phyloP scores from a whole-genome alignment of 2,113 vertebrate genomes.

The Ochotona princeps region DNA sequence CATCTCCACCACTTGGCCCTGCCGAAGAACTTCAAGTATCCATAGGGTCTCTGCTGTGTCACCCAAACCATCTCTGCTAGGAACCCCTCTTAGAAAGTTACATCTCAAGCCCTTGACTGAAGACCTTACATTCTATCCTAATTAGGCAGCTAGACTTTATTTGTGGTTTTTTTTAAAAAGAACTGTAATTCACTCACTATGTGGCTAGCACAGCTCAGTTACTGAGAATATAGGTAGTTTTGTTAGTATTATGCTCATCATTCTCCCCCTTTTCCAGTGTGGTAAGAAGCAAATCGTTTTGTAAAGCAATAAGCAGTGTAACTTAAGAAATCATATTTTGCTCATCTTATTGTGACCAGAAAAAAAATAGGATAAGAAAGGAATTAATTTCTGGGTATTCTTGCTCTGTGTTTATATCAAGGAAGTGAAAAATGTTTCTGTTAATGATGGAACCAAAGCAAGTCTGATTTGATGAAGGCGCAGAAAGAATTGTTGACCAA shows the following conservation, averaged over 20 bases:
- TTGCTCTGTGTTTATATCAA: background rate
- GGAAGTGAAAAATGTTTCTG: background rate
- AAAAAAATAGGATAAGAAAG: background rate
- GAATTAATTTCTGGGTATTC: background rate
- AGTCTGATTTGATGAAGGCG: background rate
- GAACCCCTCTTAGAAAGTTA: background rate
- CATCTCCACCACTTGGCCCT: background rate
- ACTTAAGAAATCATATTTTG: background rate
- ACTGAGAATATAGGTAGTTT: background rate
- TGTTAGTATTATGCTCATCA: background rate
- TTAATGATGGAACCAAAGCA: background rate
- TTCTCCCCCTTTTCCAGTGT: background rate
- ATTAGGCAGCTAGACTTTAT: background rate
- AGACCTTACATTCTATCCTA: background rate
- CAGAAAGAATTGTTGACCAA: background rate
- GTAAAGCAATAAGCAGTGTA: background rate
- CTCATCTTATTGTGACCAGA: background rate
- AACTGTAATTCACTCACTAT: background rate
- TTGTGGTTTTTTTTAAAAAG: background rate
- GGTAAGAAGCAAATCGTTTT: background rate
- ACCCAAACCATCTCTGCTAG: background rate
- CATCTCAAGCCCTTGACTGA: background rate
- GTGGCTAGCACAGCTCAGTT: background rate
- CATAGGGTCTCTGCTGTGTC: background rate
- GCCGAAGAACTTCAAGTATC: background rate